Percentiles rank a stretch among this genome's conserved stretches.
Evolutionary conservation across 2,113 vertebrate species (phyloP).

Genomic region (Malurus alboscapulatus): DNA sequence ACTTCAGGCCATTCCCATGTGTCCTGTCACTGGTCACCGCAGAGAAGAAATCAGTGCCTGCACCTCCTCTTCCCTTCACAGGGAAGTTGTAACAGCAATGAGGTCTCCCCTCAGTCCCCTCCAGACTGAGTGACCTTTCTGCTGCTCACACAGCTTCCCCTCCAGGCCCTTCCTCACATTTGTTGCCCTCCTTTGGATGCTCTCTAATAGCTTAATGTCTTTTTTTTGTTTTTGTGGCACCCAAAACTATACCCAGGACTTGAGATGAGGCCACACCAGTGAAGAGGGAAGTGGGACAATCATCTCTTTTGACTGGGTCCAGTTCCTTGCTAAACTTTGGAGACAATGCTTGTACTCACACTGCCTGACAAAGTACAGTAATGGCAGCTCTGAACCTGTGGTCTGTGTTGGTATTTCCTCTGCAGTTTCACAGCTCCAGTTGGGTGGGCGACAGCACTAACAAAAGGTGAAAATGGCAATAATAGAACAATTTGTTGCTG

Average conservation of each 20-base stretch:
- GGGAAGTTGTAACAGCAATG: neutral
- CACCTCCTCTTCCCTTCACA: neutral
- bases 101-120: neutral
- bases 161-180: neutral
- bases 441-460: neutral
- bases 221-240: neutral
- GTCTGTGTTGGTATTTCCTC: neutral
- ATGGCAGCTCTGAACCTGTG: neutral
- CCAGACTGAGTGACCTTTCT: neutral
- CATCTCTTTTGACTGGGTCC: neutral
- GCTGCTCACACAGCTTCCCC: fast-evolving
- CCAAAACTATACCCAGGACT: neutral
- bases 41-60: neutral
- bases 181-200: neutral
- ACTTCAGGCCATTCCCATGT: neutral
- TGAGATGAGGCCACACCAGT: neutral
- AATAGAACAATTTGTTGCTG: neutral
- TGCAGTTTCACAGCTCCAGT: neutral
- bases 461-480: neutral
- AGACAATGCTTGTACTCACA: neutral
- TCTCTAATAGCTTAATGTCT: neutral
- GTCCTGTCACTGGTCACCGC: neutral
- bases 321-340: neutral
- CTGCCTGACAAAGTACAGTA: neutral
- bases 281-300: neutral